These are phyloP conservation scores for Melikaiella ostensackeni DNA, from an alignment of 2,888 invertebrate genomes.

Conservation along the genomic window DNA sequence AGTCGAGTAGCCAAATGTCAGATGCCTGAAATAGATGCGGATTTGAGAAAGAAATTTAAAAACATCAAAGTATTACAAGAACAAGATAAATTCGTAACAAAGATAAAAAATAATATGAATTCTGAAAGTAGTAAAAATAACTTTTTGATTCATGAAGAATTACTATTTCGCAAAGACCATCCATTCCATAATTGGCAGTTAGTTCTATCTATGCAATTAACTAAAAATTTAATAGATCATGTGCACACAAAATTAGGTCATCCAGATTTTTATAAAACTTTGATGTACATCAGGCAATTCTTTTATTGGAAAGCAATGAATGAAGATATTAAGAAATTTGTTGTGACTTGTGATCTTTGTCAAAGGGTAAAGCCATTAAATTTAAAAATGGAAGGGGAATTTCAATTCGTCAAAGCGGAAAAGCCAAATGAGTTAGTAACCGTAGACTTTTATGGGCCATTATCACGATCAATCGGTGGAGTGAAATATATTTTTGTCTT, in stretches of 20 bases:
- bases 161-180: no score
- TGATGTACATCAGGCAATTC: no score
- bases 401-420: slow-evolving; percentile 28
- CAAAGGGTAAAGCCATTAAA: not conserved
- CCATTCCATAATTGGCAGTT: not conserved
- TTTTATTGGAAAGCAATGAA: no score
- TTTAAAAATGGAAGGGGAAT: slow-evolving; percentile 51
- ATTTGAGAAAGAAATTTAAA: no score
- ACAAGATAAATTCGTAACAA: no score
- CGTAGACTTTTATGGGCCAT: slow-evolving; percentile 41
- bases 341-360: not conserved
- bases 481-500: slow-evolving; percentile 40
- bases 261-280: not conserved
- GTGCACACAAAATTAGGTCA: not conserved
- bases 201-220: not conserved
- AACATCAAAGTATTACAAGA: no score
- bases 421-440: slow-evolving; percentile 26
- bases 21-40: no score
- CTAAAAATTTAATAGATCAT: no score
- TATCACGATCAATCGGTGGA: slow-evolving; percentile 26
- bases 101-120: no score
- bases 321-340: not conserved
- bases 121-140: no score
- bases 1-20: no score
- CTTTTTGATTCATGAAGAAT: no score